Base-by-base conservation (phyloP, 2,797 vertebrate species). In the Urophycis tenuis region DNA sequence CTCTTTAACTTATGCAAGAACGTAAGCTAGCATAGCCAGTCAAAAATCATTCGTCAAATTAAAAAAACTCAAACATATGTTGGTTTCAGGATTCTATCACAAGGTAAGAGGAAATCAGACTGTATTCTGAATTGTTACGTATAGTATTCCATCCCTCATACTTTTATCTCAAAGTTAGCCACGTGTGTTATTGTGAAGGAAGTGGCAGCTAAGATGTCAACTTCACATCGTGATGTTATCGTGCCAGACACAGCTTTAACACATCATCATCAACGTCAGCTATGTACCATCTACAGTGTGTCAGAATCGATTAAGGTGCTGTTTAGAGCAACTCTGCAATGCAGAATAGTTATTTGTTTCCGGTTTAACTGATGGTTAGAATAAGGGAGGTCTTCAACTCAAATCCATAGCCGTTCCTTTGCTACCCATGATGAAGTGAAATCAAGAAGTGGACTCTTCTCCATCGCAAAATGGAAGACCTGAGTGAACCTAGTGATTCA, bases 1-100 rank as follows among this genome's bases (percentile, higher is more conserved):
- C 60, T 64, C 9, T 64, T 25, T n/a, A 64, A 64, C 60, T 64
- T 64, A 3, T 64, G 60, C 12, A 25, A 64, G 10, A 29, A 64
- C 25, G 60, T 64, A 29, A 60, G 60, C 60, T 64, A 64, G 60
- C 60, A 64, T 64, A 64, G 60, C 60, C 60, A 25, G 60, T 64
- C 41, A 12, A 10, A 29, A 64, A 64, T 64, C 60, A 64, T 12
- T 12, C 60, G 25, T 60, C 22, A 60, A n/a, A 60, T 8, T 22
- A 60, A 29, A n/a, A 49, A 64, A 25, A 64, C 60, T 64, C 8
- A 25, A 9, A 10, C 53, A 25, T 64, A 29, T 64, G 60, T 29
- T 29, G 25, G 60, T 29, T 10, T 64, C 60, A 11, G 60, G 29
- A 25, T 25, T 29, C 60, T 29, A 64, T 11, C 25, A 4, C 8